phyloP scores from a whole-genome alignment of 2,888 invertebrate genomes.

The Bellardia pandia region DNA sequence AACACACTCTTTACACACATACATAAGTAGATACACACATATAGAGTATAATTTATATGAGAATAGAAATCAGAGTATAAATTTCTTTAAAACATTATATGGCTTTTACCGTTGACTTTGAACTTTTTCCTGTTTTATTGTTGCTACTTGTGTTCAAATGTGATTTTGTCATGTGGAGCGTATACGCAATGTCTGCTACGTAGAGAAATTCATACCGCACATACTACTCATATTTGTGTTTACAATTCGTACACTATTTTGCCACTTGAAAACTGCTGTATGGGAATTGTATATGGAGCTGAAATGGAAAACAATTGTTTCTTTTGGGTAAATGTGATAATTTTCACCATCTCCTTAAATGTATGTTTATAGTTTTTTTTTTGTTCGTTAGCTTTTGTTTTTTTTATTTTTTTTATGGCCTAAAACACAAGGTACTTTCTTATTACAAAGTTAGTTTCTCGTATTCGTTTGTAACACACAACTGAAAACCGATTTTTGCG shows the following conservation, averaged over 20 bases:
- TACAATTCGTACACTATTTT: neutral
- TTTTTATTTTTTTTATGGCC: constrained; percentile 64
- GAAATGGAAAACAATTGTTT: constrained; percentile 43
- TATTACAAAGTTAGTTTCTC: neutral
- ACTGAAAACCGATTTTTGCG: constrained; percentile 51
- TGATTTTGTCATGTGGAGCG: constrained; percentile 73
- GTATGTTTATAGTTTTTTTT: constrained; percentile 12
- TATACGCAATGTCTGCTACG: constrained; percentile 66
- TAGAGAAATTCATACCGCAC: constrained; percentile 17
- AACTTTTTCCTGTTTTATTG: constrained; percentile 66
- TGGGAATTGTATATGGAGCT: neutral
- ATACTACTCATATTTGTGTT: neutral
- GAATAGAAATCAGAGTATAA: constrained; percentile 44
- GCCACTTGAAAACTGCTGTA: constrained; percentile 13
- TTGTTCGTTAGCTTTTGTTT: constrained; percentile 10
- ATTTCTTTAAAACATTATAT: constrained; percentile 67
- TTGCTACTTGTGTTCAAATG: constrained; percentile 44
- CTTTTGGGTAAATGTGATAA: constrained; percentile 50
- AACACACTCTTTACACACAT: neutral
- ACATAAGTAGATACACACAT: neutral
- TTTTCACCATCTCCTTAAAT: constrained; percentile 40
- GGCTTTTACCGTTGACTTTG: constrained; percentile 75
- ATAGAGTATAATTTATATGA: constrained; percentile 31
- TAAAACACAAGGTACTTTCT: constrained; percentile 66
- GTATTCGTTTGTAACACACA: constrained; percentile 4